These are phyloP conservation scores for Blera fallax DNA, from an alignment of 2,888 invertebrate species.

Conservation along the genomic window DNA sequence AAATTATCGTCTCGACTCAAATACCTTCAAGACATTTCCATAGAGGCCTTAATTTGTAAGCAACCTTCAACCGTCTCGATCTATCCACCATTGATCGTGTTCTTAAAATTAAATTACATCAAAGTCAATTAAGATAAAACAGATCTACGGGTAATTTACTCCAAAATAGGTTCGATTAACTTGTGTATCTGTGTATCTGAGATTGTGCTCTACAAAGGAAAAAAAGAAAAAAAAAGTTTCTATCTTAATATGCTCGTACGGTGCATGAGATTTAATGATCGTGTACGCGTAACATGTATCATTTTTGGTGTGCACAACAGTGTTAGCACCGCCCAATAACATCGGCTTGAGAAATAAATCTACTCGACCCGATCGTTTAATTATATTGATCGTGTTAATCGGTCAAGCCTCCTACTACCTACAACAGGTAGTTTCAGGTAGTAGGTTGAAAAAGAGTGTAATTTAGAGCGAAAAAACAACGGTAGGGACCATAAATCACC, in stretches of 20 bases:
- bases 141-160: constrained; percentile 23
- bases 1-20: constrained; percentile 1
- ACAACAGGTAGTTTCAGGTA: not conserved
- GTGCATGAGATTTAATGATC: constrained; percentile 4
- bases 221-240: not conserved
- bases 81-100: constrained; percentile 23
- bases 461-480: constrained; percentile 1
- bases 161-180: constrained; percentile 17
- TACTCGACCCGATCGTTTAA: not conserved
- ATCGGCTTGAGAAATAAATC: not conserved
- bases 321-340: constrained; percentile 1
- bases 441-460: not conserved
- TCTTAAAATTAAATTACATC: constrained; percentile 21
- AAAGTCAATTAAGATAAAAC: constrained; percentile 33
- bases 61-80: constrained; percentile 33
- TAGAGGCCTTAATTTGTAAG: not conserved
- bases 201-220: no score
- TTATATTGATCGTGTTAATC: constrained; percentile 1
- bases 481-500: constrained; percentile 29
- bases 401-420: constrained; percentile 22
- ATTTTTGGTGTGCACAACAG: constrained; percentile 18
- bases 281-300: constrained; percentile 2
- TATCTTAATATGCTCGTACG: constrained; percentile 9
- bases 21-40: constrained; percentile 1
- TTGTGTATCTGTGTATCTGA: not conserved